Evolutionary conservation across 2,888 invertebrate genomes (phyloP).

Genomic region (Eristalis pertinax): DNA sequence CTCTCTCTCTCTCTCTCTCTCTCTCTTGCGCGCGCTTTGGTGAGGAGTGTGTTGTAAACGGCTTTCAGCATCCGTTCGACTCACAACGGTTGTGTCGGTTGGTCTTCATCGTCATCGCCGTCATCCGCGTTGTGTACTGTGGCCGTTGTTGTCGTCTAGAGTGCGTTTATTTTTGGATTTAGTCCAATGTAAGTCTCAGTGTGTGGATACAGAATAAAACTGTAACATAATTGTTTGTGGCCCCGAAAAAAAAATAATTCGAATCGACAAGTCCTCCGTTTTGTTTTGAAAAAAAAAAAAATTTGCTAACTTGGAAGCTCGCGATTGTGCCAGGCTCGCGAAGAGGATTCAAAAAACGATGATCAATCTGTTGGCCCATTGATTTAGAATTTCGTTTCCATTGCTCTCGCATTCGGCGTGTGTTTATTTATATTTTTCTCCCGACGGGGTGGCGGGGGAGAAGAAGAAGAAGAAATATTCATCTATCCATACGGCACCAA

Average conservation of each 20-base stretch:
- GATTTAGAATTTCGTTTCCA: slow-evolving; percentile 62
- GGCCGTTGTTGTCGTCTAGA: neutral
- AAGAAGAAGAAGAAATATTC: neutral
- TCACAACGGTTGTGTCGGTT: slow-evolving; percentile 25
- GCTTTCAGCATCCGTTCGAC: neutral
- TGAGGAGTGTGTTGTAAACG: neutral
- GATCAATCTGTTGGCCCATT: slow-evolving; percentile 58
- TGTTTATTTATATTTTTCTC: slow-evolving; percentile 65
- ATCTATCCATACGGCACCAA: slow-evolving; percentile 2
- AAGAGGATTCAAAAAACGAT: neutral
- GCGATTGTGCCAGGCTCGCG: neutral
- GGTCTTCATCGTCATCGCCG: slow-evolving; percentile 2
- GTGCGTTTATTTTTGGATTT: slow-evolving; percentile 68
- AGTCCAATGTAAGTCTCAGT: slow-evolving; percentile 46
- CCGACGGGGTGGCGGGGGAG: slow-evolving; percentile 18
- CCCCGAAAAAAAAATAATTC: slow-evolving; percentile 12
- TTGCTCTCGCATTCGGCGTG: slow-evolving; percentile 27
- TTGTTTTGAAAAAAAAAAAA: no score
- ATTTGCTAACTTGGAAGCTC: neutral
- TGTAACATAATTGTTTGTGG: slow-evolving; percentile 52
- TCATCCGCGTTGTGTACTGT: neutral
- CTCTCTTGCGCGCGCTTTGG: no score
- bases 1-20: neutral
- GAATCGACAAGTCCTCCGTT: neutral
- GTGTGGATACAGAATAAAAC: slow-evolving; percentile 48